phyloP scores from a whole-genome alignment of 2,888 invertebrate species.

The Dynastes maya region DNA sequence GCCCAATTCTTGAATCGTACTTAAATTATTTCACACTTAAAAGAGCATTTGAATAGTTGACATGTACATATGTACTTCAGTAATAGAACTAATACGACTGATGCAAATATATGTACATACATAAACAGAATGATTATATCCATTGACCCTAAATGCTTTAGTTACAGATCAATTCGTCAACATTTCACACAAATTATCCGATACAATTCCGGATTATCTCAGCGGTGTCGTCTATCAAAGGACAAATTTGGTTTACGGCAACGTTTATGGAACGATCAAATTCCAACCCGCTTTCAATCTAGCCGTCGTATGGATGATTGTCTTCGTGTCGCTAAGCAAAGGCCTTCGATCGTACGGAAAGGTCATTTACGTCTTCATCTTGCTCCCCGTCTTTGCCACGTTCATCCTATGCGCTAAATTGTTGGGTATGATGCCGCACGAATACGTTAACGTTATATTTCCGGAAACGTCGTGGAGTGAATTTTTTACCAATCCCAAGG shows the following conservation, averaged over 20 bases:
- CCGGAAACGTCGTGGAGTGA: conserved; percentile 88
- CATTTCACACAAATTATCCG: conserved; percentile 75
- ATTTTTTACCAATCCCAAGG: conserved; percentile 88
- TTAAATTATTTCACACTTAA: no score
- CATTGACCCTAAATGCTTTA: not conserved
- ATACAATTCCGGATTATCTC: conserved; percentile 89
- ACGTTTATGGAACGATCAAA: conserved; percentile 78
- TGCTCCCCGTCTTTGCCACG: conserved; percentile 85
- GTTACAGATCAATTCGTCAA: conserved; percentile 59
- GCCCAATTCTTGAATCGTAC: no score
- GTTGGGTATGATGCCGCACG: conserved; percentile 81
- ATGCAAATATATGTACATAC: no score
- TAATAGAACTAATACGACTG: no score
- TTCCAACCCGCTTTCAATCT: conserved; percentile 93
- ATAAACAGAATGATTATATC: no score
- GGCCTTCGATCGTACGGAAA: conserved; percentile 89
- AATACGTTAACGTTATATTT: conserved; percentile 80
- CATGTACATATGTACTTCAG: no score
- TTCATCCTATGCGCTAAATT: conserved; percentile 83
- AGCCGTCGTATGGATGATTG: conserved; percentile 92
- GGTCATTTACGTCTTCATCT: conserved; percentile 85
- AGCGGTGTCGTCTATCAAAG: conserved; percentile 88
- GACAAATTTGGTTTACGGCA: conserved; percentile 67
- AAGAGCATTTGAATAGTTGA: no score
- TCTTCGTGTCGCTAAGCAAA: conserved; percentile 90